Base-by-base conservation (phyloP, 2,888 invertebrate genomes). In the Tanytarsus gracilentus region DNA sequence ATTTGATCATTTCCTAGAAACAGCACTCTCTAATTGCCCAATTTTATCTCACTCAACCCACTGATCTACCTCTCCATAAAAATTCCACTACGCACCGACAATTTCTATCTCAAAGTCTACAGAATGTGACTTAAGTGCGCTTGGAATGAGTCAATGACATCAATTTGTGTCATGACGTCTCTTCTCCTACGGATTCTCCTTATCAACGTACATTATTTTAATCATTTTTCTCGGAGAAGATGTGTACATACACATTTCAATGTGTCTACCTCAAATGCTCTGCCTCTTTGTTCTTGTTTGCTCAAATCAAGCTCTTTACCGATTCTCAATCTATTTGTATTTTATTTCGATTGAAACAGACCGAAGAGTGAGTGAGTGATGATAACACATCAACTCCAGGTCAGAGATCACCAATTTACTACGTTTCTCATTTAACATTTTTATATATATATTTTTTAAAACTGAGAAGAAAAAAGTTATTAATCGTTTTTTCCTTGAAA, bases 71-170 rank as follows among this genome's bases (percentile, higher is more conserved):
- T n/a, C n/a, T n/a, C n/a, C n/a, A n/a, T n/a, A n/a, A n/a, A n/a
- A n/a, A n/a, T n/a, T n/a, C n/a, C n/a, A n/a, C n/a, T n/a, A n/a
- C n/a, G n/a, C n/a, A n/a, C n/a, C n/a, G n/a, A n/a, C n/a, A n/a
- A n/a, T n/a, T n/a, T n/a, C n/a, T n/a, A n/a, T n/a, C n/a, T n/a
- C n/a, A n/a, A n/a, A n/a, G n/a, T n/a, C n/a, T n/a, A n/a, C n/a
- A n/a, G n/a, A n/a, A n/a, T n/a, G n/a, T n/a, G n/a, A n/a, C n/a
- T n/a, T n/a, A n/a, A n/a, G n/a, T n/a, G n/a, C n/a, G n/a, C n/a
- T n/a, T n/a, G n/a, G n/a, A n/a, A 39, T 58, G 48, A 58, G 58
- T 58, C 58, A 58, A 58, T 40, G 58, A 48, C 58, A 44, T 44
- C 21, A 23, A 44, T 44, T 44, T 44, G 21, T 44, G 44, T 9